Percentiles rank a stretch among this genome's conserved stretches.
These are phyloP conservation scores for Plectrocnemia conspersa DNA, from an alignment of 1,140 invertebrate genomes.

Conservation along the genomic window DNA sequence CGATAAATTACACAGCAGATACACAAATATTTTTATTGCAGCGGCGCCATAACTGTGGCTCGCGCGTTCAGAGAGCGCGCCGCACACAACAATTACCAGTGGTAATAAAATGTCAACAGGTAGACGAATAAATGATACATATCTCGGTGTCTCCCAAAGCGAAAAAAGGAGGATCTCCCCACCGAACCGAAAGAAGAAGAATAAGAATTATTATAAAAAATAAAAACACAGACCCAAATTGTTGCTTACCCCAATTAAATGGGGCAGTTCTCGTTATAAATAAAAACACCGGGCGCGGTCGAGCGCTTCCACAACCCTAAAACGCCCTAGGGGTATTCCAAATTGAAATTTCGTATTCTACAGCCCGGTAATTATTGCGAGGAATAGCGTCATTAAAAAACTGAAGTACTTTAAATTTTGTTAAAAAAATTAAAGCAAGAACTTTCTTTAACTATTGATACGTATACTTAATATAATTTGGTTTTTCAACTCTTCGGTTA, in stretches of 20 bases:
- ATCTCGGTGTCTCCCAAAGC: conserved; percentile 26
- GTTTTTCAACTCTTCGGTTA: too few relatives aligned
- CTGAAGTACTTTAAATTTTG: too few relatives aligned
- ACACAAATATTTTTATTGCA: too few relatives aligned
- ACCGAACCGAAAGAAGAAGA: too few relatives aligned
- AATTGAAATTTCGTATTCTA: too few relatives aligned
- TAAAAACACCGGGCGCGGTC: conserved; percentile 22
- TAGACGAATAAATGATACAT: conserved; percentile 30
- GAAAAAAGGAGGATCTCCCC: conserved; percentile 19
- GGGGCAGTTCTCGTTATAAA: conserved; percentile 30
- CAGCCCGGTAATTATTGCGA: too few relatives aligned
- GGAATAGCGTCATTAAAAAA: too few relatives aligned
- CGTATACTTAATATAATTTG: too few relatives aligned
- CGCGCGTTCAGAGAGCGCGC: background rate
- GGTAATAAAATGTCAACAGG: conserved; percentile 34
- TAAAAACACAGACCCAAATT: conserved; percentile 29
- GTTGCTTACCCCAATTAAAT: conserved; percentile 31
- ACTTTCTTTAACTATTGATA: too few relatives aligned
- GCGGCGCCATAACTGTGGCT: background rate
- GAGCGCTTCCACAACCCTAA: background rate
- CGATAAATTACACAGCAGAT: too few relatives aligned
- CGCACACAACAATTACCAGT: conserved; percentile 16
- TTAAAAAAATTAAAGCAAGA: too few relatives aligned
- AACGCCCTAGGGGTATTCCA: background rate
- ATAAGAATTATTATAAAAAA: too few relatives aligned